Percentiles rank a stretch among this genome's conserved stretches.
Conservation (phyloP, 2,888 invertebrate genomes). For the Pogonocherus hispidulus region DNA sequence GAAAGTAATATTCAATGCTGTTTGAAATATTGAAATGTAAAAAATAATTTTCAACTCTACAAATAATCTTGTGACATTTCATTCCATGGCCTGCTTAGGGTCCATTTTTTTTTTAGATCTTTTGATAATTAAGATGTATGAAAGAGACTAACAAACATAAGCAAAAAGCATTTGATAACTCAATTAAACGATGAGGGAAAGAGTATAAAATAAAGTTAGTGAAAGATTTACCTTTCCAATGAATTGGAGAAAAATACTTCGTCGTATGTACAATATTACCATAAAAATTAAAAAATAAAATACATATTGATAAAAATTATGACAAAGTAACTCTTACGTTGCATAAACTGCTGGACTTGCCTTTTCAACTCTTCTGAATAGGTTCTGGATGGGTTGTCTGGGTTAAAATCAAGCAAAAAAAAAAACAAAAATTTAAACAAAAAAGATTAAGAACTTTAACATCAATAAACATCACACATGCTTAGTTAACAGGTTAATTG, state of each 20-base stretch:
- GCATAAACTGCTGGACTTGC: conserved; percentile 65
- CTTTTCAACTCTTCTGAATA: conserved; percentile 65
- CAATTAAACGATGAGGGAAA: no score
- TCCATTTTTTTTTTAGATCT: no score
- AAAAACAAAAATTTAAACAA: conserved; percentile 45
- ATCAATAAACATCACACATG: conserved; percentile 32
- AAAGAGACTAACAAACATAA: no score
- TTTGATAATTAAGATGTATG: no score
- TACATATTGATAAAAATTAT: conserved; percentile 26
- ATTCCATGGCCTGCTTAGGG: no score
- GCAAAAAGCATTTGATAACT: no score
- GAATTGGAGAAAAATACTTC: background rate
- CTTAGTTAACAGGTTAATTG: background rate
- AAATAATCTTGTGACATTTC: no score
- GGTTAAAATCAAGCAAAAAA: conserved; percentile 54
- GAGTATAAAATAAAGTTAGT: conserved; percentile 6
- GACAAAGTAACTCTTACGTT: conserved; percentile 62
- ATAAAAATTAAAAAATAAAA: conserved; percentile 24
- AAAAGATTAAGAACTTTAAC: conserved; percentile 44
- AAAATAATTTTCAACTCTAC: no score
- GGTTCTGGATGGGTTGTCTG: conserved; percentile 65
- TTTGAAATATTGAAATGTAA: background rate
- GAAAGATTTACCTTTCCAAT: conserved; percentile 1
- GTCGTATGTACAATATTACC: background rate
- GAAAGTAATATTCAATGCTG: no score